phyloP scores from a whole-genome alignment of 23 tunicate genomes.

The Corella eumyota region DNA sequence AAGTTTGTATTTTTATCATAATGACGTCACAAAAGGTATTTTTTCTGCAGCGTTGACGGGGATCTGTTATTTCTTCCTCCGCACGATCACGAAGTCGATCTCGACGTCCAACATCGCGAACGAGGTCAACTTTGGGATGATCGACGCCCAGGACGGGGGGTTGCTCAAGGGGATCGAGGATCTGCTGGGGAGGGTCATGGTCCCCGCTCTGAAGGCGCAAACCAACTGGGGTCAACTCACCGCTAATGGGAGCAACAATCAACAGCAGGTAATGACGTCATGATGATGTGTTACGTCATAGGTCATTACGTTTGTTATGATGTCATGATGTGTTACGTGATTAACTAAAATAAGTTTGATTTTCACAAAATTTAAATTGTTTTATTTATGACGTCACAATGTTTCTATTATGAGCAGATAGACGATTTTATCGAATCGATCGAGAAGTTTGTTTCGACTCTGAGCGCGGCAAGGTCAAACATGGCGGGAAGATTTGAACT shows the following conservation, averaged over 20 bases:
- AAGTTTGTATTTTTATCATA: too few relatives aligned
- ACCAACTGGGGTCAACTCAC: slow-evolving; percentile 78
- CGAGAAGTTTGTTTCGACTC: slow-evolving; percentile 74
- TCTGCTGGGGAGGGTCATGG: slow-evolving; percentile 63
- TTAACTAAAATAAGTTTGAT: too few relatives aligned
- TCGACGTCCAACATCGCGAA: slow-evolving; percentile 84
- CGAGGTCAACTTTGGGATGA: slow-evolving; percentile 88
- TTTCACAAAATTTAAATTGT: too few relatives aligned
- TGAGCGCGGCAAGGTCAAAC: slow-evolving; percentile 54
- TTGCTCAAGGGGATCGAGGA: slow-evolving; percentile 72
- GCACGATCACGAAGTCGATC: slow-evolving; percentile 48
- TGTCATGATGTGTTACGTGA: too few relatives aligned
- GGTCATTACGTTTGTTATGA: too few relatives aligned
- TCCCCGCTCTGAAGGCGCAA: slow-evolving; percentile 85
- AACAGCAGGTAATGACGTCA: slow-evolving; percentile 69
- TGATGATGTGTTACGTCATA: background rate
- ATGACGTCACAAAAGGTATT: too few relatives aligned
- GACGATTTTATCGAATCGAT: slow-evolving; percentile 93
- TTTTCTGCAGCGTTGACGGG: slow-evolving; percentile 66
- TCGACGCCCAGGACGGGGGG: slow-evolving; percentile 71
- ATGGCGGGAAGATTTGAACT: slow-evolving; percentile 76
- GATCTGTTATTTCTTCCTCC: slow-evolving; percentile 71
- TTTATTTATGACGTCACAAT: too few relatives aligned
- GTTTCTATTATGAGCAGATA: too few relatives aligned
- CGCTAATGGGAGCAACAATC: slow-evolving; percentile 44